Evolutionary conservation across 2,888 invertebrate species (phyloP), one percentile per base, ranked within the genome.

Genomic region (Platycheirus rosarum): DNA sequence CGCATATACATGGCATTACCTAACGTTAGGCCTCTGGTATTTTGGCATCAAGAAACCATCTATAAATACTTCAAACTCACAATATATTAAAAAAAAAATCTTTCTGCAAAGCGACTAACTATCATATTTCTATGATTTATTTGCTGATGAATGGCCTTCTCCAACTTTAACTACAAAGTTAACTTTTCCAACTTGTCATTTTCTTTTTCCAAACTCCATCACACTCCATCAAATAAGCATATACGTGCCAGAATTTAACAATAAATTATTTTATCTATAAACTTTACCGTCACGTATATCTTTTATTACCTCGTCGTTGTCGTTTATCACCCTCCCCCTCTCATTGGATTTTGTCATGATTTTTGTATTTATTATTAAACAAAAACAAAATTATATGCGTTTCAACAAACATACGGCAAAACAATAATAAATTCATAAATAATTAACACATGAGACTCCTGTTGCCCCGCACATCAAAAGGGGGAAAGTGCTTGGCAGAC

Each of bases 401-500:
- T 44, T 53, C 29, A 29, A n/a, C n/a, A 35, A 20, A 57, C 53
- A 35, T 9, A 60, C 29, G 60, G 29, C 16, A 60, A 60, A 60
- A 44, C n/a, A 60, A 60, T 60, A 80, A 76, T 60, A 60, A 57
- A 65, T 70, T 76, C 75, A 70, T 76, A 76, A 80, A 80, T 80
- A 57, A 80, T 76, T 80, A 80, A 76, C 80, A 75, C 76, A 76
- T 76, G 65, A 70, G 65, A 7, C 7, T 9, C 20, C n/a, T 32
- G 16, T 35, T 20, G 35, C 20, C 35, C 53, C 35, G 35, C 53
- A 11, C n/a, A 42, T 6, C 16, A 32, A 32, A 53, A 7, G 18
- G 35, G 32, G 18, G 23, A 26, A 42, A 29, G 44, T 26, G 44
- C 60, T 44, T 44, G 5, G 40, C 8, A 57, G 9, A 23, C 37